Percentiles rank a stretch among this genome's conserved stretches.
These are phyloP conservation scores for Drosophila arizonae DNA, from an alignment of 1,140 invertebrate genomes.

Conservation along the genomic window DNA sequence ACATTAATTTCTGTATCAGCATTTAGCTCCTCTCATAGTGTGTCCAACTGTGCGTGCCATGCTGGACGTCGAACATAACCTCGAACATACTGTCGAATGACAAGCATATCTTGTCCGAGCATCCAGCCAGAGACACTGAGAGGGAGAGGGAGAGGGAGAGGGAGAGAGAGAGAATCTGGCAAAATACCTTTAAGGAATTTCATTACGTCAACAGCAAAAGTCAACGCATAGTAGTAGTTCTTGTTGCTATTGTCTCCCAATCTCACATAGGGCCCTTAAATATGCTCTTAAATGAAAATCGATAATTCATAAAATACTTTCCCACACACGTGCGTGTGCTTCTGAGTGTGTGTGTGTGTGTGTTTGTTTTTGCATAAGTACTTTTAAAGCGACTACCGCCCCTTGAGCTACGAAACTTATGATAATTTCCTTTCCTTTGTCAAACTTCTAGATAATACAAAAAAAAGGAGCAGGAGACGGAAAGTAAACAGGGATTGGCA, in stretches of 20 bases:
- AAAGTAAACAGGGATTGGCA: constrained; percentile 21
- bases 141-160: not conserved
- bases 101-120: constrained; percentile 21
- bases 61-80: constrained; percentile 24
- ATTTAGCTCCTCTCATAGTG: constrained; percentile 6
- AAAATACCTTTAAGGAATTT: constrained; percentile 52
- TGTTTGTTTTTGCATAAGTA: constrained; percentile 41
- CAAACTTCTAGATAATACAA: constrained; percentile 56
- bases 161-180: not conserved
- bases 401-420: constrained; percentile 50
- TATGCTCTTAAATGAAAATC: constrained; percentile 61
- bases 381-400: constrained; percentile 39
- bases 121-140: not conserved
- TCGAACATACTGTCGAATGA: constrained; percentile 18
- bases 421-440: constrained; percentile 64
- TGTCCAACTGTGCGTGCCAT: constrained; percentile 1
- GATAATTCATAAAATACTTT: constrained; percentile 57
- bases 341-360: constrained; percentile 9
- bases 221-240: constrained; percentile 32
- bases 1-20: constrained; percentile 42
- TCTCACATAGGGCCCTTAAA: constrained; percentile 31
- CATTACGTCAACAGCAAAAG: constrained; percentile 47
- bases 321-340: constrained; percentile 4
- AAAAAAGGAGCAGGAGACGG: constrained; percentile 12
- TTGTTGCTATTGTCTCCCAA: constrained; percentile 17